Evolutionary conservation across 2,113 vertebrate genomes (phyloP), one percentile per base, ranked within the genome.

Genomic region (Fregata magnificens): DNA sequence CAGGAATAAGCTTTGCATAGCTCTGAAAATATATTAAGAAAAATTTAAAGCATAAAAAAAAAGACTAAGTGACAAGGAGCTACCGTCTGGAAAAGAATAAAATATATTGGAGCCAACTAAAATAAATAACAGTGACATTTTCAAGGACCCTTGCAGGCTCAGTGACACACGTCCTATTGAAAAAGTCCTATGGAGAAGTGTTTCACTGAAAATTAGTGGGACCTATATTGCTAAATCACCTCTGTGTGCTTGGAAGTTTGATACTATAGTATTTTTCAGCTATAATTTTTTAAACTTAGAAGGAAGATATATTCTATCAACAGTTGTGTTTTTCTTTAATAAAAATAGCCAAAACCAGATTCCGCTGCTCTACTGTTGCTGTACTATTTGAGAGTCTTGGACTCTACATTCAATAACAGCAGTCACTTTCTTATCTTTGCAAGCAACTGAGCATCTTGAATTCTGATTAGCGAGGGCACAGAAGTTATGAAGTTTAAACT

Each of bases 1-100:
- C 99, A 96, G 99, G 99, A 97, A 99, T 99, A 88, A 99, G 97
- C 80, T 98, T 98, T 76, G 99, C 99, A 94, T 99, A 99, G 91
- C 99, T 99, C 99, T 99, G 89, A 52, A 96, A 97, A 95, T 69
- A 63, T 40, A 40, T 40, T 6, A 70, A 20, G 77, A 79, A 55
- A 74, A 31, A 49, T 45, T 18, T 71, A 86, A 94, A 94, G 62
- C 6, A 31, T 22, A 62, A 61, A 13, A 36, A n/a, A 73, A 31
- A 73, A 24, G 13, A 11, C 34, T 72, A 86, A 42, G 17, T 45
- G 22, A 36, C 42, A 47, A 34, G 28, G 26, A 89, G 40, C 19
- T 67, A n/a, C 25, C 36, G 28, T 15, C 28, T 86, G n/a, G 40
- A 73, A 81, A 96, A 80, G 8, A 29, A 11, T 7, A 7, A 81